Percentiles rank a stretch among this genome's conserved stretches.
Conservation (phyloP, 2,888 invertebrate species). For the Drosophila kambysellisi region DNA sequence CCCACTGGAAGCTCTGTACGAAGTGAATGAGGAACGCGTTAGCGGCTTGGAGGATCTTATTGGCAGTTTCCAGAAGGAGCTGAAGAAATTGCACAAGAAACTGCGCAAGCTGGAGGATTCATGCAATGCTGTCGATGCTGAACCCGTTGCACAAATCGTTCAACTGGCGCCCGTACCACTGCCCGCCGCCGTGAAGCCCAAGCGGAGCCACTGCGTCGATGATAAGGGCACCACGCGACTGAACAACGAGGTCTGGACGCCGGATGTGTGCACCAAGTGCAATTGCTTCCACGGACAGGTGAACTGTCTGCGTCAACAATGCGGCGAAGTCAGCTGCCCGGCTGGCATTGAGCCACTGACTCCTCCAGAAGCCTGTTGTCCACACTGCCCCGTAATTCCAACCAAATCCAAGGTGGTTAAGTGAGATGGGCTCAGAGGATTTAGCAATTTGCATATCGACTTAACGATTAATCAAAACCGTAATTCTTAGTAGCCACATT, state of each 20-base stretch:
- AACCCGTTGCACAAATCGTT: slow-evolving; percentile 57
- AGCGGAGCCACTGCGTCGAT: slow-evolving; percentile 84
- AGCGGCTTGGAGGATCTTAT: slow-evolving; percentile 87
- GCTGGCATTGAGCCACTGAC: slow-evolving; percentile 80
- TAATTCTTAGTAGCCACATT: slow-evolving; percentile 71
- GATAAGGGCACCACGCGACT: slow-evolving; percentile 84
- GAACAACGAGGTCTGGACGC: slow-evolving; percentile 86
- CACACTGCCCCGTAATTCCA: slow-evolving; percentile 81
- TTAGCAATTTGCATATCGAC: slow-evolving; percentile 67
- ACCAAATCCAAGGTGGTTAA: slow-evolving; percentile 26
- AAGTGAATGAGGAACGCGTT: slow-evolving; percentile 85
- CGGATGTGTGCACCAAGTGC: slow-evolving; percentile 86
- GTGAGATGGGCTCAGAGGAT: slow-evolving; percentile 19
- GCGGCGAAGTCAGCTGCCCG: slow-evolving; percentile 84
- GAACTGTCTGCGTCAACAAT: slow-evolving; percentile 85
- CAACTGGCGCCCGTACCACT: slow-evolving; percentile 49
- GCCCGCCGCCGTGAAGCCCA: slow-evolving; percentile 55
- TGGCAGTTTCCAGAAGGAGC: slow-evolving; percentile 86
- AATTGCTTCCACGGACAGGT: slow-evolving; percentile 86
- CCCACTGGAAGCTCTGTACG: slow-evolving; percentile 78
- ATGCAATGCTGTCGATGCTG: slow-evolving; percentile 81
- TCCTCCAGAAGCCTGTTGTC: slow-evolving; percentile 85
- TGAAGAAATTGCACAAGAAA: slow-evolving; percentile 86
- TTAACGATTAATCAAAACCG: slow-evolving; percentile 56
- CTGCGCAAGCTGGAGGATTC: slow-evolving; percentile 84